Conservation (phyloP, 2,888 invertebrate genomes). For the Hyles lineata region DNA sequence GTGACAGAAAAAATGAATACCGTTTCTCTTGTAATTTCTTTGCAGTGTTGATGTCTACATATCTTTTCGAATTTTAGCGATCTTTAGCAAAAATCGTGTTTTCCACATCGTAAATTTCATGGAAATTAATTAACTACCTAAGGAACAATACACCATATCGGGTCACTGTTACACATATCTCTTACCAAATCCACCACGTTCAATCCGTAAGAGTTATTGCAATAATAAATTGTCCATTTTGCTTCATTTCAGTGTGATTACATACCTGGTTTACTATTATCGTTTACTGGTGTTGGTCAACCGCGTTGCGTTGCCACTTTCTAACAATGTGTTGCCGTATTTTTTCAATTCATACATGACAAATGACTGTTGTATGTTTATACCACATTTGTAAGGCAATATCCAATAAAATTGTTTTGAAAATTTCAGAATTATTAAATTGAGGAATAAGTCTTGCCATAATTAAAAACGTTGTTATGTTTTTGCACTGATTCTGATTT, state of each 20-base stretch:
- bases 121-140: too few relatives aligned
- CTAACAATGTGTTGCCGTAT: slow-evolving; percentile 23
- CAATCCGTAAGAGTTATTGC: not conserved
- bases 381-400: not conserved
- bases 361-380: not conserved
- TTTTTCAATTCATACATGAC: slow-evolving; percentile 7
- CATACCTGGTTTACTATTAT: slow-evolving; percentile 28
- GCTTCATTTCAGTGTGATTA: slow-evolving; percentile 4
- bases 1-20: too few relatives aligned
- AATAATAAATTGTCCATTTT: not conserved
- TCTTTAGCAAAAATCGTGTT: too few relatives aligned
- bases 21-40: too few relatives aligned
- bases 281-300: slow-evolving; percentile 27
- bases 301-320: slow-evolving; percentile 35
- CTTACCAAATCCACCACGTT: too few relatives aligned
- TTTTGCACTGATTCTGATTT: too few relatives aligned
- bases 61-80: too few relatives aligned
- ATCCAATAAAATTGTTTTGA: not conserved
- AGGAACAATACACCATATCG: too few relatives aligned
- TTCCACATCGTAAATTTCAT: too few relatives aligned
- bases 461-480: not conserved
- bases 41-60: too few relatives aligned
- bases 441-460: not conserved
- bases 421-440: not conserved
- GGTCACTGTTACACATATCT: too few relatives aligned